Evolutionary conservation across 2,797 vertebrate genomes (phyloP).

Genomic region (Pseudochromis fuscus): DNA sequence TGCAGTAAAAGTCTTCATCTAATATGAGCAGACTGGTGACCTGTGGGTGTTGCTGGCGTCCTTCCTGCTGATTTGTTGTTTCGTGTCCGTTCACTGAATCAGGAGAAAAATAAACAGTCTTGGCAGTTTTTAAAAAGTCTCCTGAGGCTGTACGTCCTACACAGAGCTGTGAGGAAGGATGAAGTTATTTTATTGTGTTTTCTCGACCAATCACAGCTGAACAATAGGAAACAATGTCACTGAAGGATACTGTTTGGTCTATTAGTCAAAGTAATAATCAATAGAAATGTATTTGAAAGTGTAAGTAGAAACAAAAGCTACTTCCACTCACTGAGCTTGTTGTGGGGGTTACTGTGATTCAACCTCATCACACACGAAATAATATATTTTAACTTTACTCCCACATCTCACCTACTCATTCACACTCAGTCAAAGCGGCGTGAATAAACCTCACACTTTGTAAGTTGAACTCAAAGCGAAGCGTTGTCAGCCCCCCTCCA

Average conservation of each 20-base stretch:
- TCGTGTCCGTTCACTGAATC: not conserved
- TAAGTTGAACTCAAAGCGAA: constrained; percentile 31
- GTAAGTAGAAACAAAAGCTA: not conserved
- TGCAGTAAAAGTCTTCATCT: too few species aligned
- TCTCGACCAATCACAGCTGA: not conserved
- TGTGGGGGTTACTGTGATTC: constrained; percentile 14
- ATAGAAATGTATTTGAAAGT: not conserved
- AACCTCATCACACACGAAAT: not conserved
- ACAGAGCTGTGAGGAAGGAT: constrained; percentile 2
- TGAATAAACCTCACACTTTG: constrained; percentile 34
- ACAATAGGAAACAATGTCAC: too few species aligned
- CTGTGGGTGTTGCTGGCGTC: not conserved
- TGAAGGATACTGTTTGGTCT: too few species aligned
- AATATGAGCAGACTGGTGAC: not conserved
- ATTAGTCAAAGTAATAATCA: not conserved
- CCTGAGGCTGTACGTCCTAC: constrained; percentile 2
- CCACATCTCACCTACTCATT: constrained; percentile 34
- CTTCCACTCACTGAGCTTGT: too few species aligned
- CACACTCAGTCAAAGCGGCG: not conserved
- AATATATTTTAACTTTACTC: constrained; percentile 23
- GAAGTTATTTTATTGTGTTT: not conserved
- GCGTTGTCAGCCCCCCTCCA: constrained; percentile 13
- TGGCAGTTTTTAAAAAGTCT: not conserved
- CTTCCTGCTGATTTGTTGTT: not conserved
- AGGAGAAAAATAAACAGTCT: not conserved